phyloP scores from a whole-genome alignment of 2,888 invertebrate genomes.

The Diplazon laetatorius region DNA sequence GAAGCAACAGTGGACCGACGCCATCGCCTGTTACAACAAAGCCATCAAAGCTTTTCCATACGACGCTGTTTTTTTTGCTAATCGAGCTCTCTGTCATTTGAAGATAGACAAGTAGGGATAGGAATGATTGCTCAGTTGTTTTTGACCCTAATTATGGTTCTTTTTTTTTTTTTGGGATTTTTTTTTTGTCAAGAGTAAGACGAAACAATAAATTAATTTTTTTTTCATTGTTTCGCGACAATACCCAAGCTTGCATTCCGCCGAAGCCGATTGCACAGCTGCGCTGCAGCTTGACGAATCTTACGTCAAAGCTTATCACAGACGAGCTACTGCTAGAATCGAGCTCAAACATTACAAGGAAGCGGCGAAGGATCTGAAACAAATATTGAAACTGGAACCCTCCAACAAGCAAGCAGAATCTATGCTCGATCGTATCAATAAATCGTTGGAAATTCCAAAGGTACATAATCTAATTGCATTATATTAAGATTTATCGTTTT shows the following conservation, averaged over 20 bases:
- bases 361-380: slow-evolving; percentile 89
- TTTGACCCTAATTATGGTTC: no score
- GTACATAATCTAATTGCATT: slow-evolving; percentile 75
- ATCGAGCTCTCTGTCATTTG: slow-evolving; percentile 93
- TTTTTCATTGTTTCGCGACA: background rate
- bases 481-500: background rate
- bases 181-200: background rate
- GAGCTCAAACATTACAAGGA: slow-evolving; percentile 88
- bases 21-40: slow-evolving; percentile 92
- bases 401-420: slow-evolving; percentile 88
- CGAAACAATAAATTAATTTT: background rate
- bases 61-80: slow-evolving; percentile 92
- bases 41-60: slow-evolving; percentile 92
- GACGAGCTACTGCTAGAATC: slow-evolving; percentile 91
- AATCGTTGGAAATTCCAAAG: slow-evolving; percentile 84
- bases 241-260: slow-evolving; percentile 85
- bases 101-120: slow-evolving; percentile 89
- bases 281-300: slow-evolving; percentile 90
- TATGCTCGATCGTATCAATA: slow-evolving; percentile 85
- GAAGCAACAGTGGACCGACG: slow-evolving; percentile 91
- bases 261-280: slow-evolving; percentile 91
- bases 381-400: slow-evolving; percentile 90
- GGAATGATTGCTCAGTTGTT: background rate
- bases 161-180: no score
- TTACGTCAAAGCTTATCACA: slow-evolving; percentile 93